These are phyloP conservation scores for Phyllotreta cruciferae DNA, from an alignment of 2,888 invertebrate species.

Conservation along the genomic window DNA sequence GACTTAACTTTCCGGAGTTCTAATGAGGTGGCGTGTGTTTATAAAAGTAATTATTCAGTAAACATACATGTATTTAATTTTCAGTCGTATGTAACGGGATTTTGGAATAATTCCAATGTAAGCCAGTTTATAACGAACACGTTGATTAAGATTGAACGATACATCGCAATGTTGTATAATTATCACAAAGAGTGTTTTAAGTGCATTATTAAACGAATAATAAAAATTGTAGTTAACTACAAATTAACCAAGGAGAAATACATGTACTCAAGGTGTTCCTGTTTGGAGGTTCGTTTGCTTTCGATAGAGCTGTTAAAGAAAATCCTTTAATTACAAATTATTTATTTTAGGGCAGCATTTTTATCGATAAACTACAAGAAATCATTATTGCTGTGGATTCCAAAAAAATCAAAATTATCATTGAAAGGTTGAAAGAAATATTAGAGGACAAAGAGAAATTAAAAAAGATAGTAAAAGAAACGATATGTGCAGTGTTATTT, in stretches of 20 bases:
- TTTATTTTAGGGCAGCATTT: too few species aligned
- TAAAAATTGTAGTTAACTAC: not conserved
- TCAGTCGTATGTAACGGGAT: slow-evolving; percentile 33
- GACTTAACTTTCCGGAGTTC: slow-evolving; percentile 18
- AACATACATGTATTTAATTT: slow-evolving; percentile 20
- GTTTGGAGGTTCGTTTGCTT: slow-evolving; percentile 10
- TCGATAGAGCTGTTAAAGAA: too few species aligned
- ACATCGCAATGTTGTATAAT: slow-evolving; percentile 31
- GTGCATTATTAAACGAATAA: slow-evolving; percentile 2
- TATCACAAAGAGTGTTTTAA: slow-evolving; percentile 7
- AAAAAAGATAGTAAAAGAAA: too few species aligned
- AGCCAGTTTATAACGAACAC: slow-evolving; percentile 17
- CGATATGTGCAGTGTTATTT: too few species aligned
- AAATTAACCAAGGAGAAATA: not conserved
- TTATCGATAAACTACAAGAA: too few species aligned
- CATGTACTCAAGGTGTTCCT: not conserved
- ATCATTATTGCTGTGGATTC: too few species aligned
- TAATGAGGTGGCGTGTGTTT: slow-evolving; percentile 6
- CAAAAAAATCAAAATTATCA: too few species aligned
- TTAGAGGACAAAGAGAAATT: too few species aligned
- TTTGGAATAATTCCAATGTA: slow-evolving; percentile 24
- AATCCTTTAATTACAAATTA: too few species aligned
- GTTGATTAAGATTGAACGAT: slow-evolving; percentile 22
- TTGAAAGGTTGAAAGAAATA: too few species aligned
- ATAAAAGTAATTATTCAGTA: not conserved